phyloP scores from a whole-genome alignment of 2,113 vertebrate species.

The Strix aluco region DNA sequence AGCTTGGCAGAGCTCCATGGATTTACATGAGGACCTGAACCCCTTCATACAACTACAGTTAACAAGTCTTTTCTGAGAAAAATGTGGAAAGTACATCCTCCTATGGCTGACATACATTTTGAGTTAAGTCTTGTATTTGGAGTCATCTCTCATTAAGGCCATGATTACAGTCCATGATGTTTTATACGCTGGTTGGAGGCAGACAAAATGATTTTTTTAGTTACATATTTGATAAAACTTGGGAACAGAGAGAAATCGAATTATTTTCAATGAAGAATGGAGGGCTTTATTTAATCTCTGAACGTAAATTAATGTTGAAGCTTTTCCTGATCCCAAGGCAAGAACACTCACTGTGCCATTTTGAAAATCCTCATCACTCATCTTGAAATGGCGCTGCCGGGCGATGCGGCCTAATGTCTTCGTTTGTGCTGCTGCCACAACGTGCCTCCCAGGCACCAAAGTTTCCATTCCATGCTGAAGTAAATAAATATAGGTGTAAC shows the following conservation, averaged over 20 bases:
- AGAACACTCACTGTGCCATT: neutral
- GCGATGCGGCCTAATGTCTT: neutral
- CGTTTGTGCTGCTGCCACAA: neutral
- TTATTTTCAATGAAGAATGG: neutral
- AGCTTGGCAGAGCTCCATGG: neutral
- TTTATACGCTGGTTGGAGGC: neutral
- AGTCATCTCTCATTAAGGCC: neutral
- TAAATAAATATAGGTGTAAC: neutral
- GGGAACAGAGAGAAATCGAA: constrained; percentile 19
- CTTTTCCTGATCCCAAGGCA: constrained; percentile 13
- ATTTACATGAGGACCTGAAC: neutral
- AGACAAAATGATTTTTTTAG: neutral
- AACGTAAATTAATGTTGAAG: neutral
- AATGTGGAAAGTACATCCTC: neutral
- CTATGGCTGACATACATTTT: rapidly evolving
- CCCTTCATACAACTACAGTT: neutral
- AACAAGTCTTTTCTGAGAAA: neutral
- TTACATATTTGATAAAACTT: neutral
- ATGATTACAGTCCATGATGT: neutral
- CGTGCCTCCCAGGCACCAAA: neutral
- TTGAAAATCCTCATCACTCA: neutral
- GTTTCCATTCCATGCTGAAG: neutral
- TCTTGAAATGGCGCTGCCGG: rapidly evolving
- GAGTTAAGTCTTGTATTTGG: neutral
- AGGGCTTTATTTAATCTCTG: neutral